phyloP scores from a whole-genome alignment of 1,140 invertebrate species.

The Glossosoma conforme region DNA sequence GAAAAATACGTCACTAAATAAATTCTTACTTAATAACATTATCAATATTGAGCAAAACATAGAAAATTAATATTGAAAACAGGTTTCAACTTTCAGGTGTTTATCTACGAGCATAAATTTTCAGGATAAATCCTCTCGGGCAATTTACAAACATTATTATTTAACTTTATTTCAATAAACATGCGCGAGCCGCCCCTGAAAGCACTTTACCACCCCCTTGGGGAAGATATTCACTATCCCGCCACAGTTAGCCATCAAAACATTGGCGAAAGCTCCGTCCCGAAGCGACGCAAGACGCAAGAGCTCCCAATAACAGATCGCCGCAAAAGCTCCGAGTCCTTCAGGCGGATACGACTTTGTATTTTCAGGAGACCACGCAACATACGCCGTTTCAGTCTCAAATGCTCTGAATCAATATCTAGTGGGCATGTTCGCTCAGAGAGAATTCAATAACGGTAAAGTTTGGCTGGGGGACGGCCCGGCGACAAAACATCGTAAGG shows the following conservation, averaged over 20 bases:
- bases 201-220: slow-evolving; percentile 27
- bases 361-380: too few relatives aligned
- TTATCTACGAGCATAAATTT: too few relatives aligned
- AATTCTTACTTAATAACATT: too few relatives aligned
- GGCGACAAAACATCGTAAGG: slow-evolving; percentile 24
- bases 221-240: slow-evolving; percentile 32
- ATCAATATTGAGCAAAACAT: too few relatives aligned
- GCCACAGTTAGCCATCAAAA: slow-evolving; percentile 33
- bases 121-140: too few relatives aligned
- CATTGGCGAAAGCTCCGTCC: slow-evolving; percentile 19
- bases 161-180: not conserved
- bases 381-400: slow-evolving; percentile 4
- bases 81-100: too few relatives aligned
- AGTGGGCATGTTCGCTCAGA: slow-evolving; percentile 29
- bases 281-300: slow-evolving; percentile 13
- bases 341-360: too few relatives aligned
- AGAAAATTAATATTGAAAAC: too few relatives aligned
- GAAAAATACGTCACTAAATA: too few relatives aligned
- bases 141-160: not conserved
- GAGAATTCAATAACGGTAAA: slow-evolving; percentile 31
- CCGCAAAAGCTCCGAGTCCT: not conserved
- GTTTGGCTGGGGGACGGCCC: slow-evolving; percentile 23
- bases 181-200: slow-evolving; percentile 19
- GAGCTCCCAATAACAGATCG: not conserved
- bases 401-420: slow-evolving; percentile 32